phyloP scores from a whole-genome alignment of 2,888 invertebrate species.

The Girardia tigrina region DNA sequence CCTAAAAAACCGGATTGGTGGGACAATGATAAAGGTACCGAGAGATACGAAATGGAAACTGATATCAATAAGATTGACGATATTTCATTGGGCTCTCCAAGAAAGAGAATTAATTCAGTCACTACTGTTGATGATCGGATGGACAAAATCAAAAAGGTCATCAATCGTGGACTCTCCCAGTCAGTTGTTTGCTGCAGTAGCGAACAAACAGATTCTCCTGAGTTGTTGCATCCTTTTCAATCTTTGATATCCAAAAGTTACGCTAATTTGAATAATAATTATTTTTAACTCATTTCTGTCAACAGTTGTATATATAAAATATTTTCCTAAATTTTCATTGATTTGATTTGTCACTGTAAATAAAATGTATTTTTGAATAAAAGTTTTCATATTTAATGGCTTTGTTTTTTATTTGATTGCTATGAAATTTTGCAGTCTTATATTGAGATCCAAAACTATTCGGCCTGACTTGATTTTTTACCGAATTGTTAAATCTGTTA shows the following conservation, averaged over 20 bases:
- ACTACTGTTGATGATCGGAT: background rate
- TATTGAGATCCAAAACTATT: too few relatives aligned
- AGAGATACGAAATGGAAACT: background rate
- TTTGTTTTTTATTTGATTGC: too few relatives aligned
- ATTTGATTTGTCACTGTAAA: too few relatives aligned
- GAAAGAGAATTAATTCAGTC: background rate
- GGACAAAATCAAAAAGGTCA: background rate
- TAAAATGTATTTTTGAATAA: too few relatives aligned
- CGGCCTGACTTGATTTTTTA: too few relatives aligned
- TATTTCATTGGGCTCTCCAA: background rate
- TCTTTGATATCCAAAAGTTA: background rate
- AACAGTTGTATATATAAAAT: too few relatives aligned
- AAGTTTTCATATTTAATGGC: too few relatives aligned
- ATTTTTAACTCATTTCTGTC: too few relatives aligned
- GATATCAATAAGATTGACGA: background rate
- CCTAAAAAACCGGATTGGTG: background rate
- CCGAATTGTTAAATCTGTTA: too few relatives aligned
- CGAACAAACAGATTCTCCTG: background rate
- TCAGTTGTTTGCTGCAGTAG: background rate
- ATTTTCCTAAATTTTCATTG: too few relatives aligned
- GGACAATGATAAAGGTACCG: background rate
- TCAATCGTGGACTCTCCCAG: background rate
- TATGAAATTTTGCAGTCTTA: too few relatives aligned
- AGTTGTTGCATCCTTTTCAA: background rate
- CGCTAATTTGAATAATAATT: too few relatives aligned